Conservation (phyloP, 2,113 vertebrate genomes). For the Prunella himalayana region DNA sequence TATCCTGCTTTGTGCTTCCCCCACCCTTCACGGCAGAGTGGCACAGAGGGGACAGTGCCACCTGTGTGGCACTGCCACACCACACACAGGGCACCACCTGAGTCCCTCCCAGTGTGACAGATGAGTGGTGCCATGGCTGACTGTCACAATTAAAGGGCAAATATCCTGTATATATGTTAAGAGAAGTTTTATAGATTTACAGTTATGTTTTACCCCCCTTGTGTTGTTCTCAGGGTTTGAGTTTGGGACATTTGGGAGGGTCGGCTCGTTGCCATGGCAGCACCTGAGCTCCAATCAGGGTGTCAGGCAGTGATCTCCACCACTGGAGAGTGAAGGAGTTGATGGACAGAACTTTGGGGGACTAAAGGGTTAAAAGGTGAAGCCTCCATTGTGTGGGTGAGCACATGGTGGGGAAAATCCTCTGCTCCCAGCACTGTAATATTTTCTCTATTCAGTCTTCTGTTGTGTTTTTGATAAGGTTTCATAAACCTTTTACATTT, state of each 20-base stretch:
- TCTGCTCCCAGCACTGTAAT: neutral
- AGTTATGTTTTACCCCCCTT: neutral
- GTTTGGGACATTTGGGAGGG: neutral
- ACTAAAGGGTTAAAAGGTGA: neutral
- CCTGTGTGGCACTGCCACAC: neutral
- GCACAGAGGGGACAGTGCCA: neutral
- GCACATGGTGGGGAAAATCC: neutral
- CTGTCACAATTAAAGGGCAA: neutral
- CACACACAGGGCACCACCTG: neutral
- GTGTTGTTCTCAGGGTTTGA: neutral
- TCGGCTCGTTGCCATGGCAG: neutral
- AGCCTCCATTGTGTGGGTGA: neutral
- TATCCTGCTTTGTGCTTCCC: neutral
- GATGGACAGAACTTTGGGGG: neutral
- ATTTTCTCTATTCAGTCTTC: neutral
- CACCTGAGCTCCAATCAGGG: neutral
- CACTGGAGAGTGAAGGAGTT: neutral
- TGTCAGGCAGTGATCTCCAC: neutral
- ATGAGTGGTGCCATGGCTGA: neutral
- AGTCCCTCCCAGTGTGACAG: neutral
- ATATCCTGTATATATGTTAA: neutral
- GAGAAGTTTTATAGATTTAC: neutral
- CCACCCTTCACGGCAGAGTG: fast-evolving
- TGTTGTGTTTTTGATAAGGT: neutral
- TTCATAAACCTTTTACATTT: neutral